Evolutionary conservation across 37 sponge, comb jelly and placozoan genomes (phyloP).

Genomic region (Haliclona indistincta): DNA sequence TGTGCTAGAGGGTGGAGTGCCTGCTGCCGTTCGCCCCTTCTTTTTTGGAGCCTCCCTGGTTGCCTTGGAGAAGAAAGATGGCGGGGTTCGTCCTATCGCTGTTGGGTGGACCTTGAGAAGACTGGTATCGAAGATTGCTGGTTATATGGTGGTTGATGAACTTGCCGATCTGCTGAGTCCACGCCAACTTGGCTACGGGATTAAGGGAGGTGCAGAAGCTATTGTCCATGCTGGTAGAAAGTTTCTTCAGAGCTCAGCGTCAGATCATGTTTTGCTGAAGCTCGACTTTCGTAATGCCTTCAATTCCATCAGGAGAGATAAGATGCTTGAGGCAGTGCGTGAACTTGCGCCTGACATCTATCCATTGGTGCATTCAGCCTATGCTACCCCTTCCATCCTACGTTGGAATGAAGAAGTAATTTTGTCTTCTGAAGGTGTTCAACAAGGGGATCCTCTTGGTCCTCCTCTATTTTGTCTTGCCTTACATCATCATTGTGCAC

Average conservation of each 20-base stretch:
- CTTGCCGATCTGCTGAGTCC: no score
- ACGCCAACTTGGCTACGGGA: conserved; percentile 17
- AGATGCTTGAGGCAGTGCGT: background rate
- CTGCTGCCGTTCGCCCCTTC: conserved; percentile 17
- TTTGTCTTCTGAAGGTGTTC: conserved; percentile 18
- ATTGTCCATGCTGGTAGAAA: conserved; percentile 14
- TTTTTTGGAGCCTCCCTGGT: conserved; percentile 40
- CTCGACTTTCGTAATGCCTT: conserved; percentile 26
- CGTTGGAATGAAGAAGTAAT: conserved; percentile 23
- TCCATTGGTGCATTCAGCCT: conserved; percentile 28
- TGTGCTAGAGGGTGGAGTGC: conserved; percentile 16
- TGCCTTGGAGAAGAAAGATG: conserved; percentile 32
- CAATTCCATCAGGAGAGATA: conserved; percentile 14
- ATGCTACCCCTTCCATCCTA: conserved; percentile 22
- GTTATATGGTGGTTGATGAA: no score
- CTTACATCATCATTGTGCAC: background rate
- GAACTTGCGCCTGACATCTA: background rate
- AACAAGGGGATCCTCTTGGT: no score
- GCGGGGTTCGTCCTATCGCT: no score
- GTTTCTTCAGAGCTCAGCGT: background rate
- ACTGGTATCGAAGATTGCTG: conserved; percentile 36
- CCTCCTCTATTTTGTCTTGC: conserved; percentile 13
- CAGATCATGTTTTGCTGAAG: conserved; percentile 5
- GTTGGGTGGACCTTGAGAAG: conserved; percentile 34
- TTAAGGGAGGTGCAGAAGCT: conserved; percentile 23